phyloP scores from a whole-genome alignment of 2,888 invertebrate species.

The Chrysolina americana region DNA sequence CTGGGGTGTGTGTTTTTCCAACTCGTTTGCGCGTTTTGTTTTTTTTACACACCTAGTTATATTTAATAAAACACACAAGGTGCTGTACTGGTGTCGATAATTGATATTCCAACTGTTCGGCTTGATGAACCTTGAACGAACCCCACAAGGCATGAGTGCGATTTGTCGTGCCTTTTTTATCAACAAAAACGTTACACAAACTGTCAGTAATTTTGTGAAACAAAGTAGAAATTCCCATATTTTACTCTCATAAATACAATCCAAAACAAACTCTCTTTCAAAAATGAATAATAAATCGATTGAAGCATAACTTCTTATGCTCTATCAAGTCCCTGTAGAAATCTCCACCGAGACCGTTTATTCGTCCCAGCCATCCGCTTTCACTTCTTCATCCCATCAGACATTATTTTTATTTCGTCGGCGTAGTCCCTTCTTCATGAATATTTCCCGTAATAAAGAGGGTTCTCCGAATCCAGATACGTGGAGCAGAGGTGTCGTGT shows the following conservation, averaged over 20 bases:
- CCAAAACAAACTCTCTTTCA: not conserved
- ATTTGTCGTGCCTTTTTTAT: slow-evolving; percentile 47
- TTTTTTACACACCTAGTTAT: slow-evolving; percentile 61
- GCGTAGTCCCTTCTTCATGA: slow-evolving; percentile 38
- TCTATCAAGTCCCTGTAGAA: not conserved
- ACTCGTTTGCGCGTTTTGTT: slow-evolving; percentile 57
- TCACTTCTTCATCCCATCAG: slow-evolving; percentile 43
- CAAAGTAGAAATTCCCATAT: too few species aligned
- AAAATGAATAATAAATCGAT: not conserved
- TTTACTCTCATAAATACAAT: too few species aligned
- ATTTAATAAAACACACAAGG: slow-evolving; percentile 62
- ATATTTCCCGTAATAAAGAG: slow-evolving; percentile 47
- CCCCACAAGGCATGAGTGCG: slow-evolving; percentile 43
- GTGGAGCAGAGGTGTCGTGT: slow-evolving; percentile 61
- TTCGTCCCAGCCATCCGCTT: slow-evolving; percentile 30
- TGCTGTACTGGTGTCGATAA: slow-evolving; percentile 57
- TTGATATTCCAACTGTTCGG: slow-evolving; percentile 63
- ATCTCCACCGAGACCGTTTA: slow-evolving; percentile 32
- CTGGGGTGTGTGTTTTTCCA: slow-evolving; percentile 58
- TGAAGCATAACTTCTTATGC: not conserved
- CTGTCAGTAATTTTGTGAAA: too few species aligned
- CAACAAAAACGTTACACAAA: slow-evolving; percentile 43
- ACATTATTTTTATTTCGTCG: slow-evolving; percentile 40
- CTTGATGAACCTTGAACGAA: slow-evolving; percentile 61
- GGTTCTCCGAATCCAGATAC: slow-evolving; percentile 33